Evolutionary conservation across 2,888 invertebrate genomes (phyloP), one percentile per base, ranked within the genome.

Genomic region (Pelosia muscerda): DNA sequence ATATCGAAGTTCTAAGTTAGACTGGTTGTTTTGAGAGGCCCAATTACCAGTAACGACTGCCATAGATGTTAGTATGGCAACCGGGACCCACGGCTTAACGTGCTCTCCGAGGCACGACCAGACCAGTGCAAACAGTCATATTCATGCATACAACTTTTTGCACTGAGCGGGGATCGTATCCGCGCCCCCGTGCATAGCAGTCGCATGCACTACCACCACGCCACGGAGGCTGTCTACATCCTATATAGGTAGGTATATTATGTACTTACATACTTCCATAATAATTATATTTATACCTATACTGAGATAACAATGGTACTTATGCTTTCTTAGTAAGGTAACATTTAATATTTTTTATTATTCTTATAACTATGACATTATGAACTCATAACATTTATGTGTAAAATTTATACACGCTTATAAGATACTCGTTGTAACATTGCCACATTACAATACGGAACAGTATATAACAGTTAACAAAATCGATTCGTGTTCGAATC

Each of bases 401-500:
- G 34, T 42, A 25, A 38, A 34, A 26, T 25, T 10, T 63, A 53
- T 53, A 49, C 13, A 42, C 31, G 23, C 26, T n/a, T n/a, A 28
- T 49, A 25, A 23, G 42, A 61, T 57, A 49, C n/a, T n/a, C n/a
- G n/a, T n/a, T n/a, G 28, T 57, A 56, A 49, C 28, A 49, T 57
- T 60, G n/a, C 5, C 26, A 56, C 4, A 55, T 60, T 64, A 65
- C 23, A 53, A 65, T 69, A 69, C 65, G 65, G 69, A 69, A 69
- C 15, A 65, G 63, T 57, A 62, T 55, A 22, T 54, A 25, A 57
- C n/a, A 28, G 26, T 65, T 49, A 53, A 59, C 42, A 19, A 59
- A 66, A 68, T 63, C 49, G 65, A 72, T 68, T 68, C 58, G 63
- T 60, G 34, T 62, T 57, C 62, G 19, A 28, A 57, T 60, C 38